Conservation (phyloP, 1,140 invertebrate genomes). For the Achroia grisella region DNA sequence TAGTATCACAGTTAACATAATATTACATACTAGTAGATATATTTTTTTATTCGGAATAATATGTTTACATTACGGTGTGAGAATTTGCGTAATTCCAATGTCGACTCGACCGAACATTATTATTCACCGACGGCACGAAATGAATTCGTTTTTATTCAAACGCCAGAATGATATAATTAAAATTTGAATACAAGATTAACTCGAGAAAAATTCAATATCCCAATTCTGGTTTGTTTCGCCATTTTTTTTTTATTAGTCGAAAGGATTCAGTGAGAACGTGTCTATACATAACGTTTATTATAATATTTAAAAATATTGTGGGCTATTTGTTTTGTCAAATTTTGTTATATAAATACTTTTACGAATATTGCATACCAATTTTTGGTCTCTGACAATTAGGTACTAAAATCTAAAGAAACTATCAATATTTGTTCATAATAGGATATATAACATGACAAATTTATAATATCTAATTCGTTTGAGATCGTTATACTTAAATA, state of each 20-base stretch:
- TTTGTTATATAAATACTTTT: too few relatives aligned
- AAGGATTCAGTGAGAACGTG: conserved; percentile 14
- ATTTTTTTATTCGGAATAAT: too few relatives aligned
- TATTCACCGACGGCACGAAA: conserved; percentile 58
- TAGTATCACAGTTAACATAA: too few relatives aligned
- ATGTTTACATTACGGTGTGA: conserved; percentile 45
- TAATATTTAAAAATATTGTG: conserved; percentile 10
- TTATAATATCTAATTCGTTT: too few relatives aligned
- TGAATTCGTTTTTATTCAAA: conserved; percentile 71
- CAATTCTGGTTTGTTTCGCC: conserved; percentile 26
- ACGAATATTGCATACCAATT: too few relatives aligned
- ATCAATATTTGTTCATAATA: too few relatives aligned
- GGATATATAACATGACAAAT: too few relatives aligned
- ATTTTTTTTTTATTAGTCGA: conserved; percentile 18
- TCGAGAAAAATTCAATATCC: conserved; percentile 59
- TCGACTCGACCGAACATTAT: conserved; percentile 39
- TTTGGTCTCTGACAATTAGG: too few relatives aligned
- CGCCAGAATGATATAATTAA: conserved; percentile 68
- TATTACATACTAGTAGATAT: too few relatives aligned
- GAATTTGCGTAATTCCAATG: conserved; percentile 38
- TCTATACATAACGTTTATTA: conserved; percentile 18
- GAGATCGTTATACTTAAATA: too few relatives aligned
- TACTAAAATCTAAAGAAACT: too few relatives aligned
- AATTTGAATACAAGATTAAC: conserved; percentile 70
- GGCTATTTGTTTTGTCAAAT: too few relatives aligned